Conservation (phyloP, 1,140 invertebrate species). For the Octopus sinensis region DNA sequence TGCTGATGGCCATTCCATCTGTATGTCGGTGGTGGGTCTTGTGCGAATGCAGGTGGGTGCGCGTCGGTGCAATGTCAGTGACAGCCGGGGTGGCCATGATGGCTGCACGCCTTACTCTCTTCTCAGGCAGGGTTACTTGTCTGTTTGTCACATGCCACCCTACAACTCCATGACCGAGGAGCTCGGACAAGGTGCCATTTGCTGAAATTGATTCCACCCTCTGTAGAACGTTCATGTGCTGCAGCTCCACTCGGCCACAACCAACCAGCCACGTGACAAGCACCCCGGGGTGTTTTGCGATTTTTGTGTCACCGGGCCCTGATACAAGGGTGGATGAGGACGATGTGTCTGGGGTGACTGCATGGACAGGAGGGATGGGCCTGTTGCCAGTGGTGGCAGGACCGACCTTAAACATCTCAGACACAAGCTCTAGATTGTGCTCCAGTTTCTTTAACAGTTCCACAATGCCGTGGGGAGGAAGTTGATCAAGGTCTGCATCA, state of each 20-base stretch:
- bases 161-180: conserved; percentile 65
- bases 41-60: too few species aligned
- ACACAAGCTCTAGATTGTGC: conserved; percentile 40
- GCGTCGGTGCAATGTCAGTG: too few species aligned
- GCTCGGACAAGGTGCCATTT: conserved; percentile 66
- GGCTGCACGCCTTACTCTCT: too few species aligned
- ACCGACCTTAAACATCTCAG: conserved; percentile 59
- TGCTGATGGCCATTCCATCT: too few species aligned
- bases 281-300: conserved; percentile 58
- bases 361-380: conserved; percentile 44
- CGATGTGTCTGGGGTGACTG: conserved; percentile 26
- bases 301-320: conserved; percentile 64
- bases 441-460: conserved; percentile 40
- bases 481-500: conserved; percentile 46
- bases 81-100: too few species aligned
- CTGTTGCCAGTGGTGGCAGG: conserved; percentile 40
- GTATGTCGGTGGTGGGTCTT: too few species aligned
- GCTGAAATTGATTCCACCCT: conserved; percentile 64
- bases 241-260: conserved; percentile 66
- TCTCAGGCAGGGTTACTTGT: conserved; percentile 51
- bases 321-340: conserved; percentile 62
- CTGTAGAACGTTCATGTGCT: conserved; percentile 62
- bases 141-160: conserved; percentile 65
- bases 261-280: conserved; percentile 67
- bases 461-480: conserved; percentile 37